These are phyloP conservation scores for Silurus glanis DNA, from an alignment of 2,113 vertebrate species.

Conservation along the genomic window DNA sequence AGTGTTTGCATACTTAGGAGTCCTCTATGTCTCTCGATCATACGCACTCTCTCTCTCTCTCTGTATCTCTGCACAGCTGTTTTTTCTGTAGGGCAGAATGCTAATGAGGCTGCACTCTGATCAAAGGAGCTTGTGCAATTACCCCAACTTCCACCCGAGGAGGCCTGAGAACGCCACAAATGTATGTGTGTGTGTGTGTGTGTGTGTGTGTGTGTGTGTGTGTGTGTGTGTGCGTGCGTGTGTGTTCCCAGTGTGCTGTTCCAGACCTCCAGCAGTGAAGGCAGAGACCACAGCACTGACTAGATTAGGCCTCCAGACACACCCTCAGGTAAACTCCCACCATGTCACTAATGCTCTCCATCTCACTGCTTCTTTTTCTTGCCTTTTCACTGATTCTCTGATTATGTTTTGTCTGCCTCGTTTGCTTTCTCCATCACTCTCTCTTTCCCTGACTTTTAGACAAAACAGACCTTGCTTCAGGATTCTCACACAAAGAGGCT, in stretches of 20 bases:
- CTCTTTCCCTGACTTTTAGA: slow-evolving; percentile 65
- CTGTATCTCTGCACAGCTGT: slow-evolving; percentile 46
- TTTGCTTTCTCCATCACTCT: slow-evolving; percentile 8
- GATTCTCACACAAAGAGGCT: slow-evolving; percentile 70
- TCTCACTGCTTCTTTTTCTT: slow-evolving; percentile 42
- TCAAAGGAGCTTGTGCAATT: slow-evolving; percentile 54
- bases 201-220: slow-evolving; percentile 14
- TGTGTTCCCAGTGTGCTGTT: slow-evolving; percentile 31
- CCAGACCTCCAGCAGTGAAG: slow-evolving; percentile 45
- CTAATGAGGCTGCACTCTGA: slow-evolving; percentile 54
- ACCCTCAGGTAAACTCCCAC: slow-evolving; percentile 33
- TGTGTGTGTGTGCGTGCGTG: background rate
- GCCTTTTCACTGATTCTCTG: slow-evolving; percentile 12
- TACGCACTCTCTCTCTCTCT: slow-evolving; percentile 9
- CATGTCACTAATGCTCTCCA: slow-evolving; percentile 48
- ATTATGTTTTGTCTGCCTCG: slow-evolving; percentile 31
- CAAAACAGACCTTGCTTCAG: slow-evolving; percentile 75
- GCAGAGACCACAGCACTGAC: slow-evolving; percentile 29
- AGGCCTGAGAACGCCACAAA: slow-evolving; percentile 45
- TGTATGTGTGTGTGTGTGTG: background rate
- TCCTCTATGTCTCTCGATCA: slow-evolving; percentile 56
- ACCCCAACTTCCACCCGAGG: slow-evolving; percentile 50
- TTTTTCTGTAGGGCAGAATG: slow-evolving; percentile 60
- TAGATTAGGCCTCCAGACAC: slow-evolving; percentile 38
- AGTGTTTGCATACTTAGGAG: slow-evolving; percentile 46